Conservation (phyloP, 2,888 invertebrate species). For the Acleris literana region DNA sequence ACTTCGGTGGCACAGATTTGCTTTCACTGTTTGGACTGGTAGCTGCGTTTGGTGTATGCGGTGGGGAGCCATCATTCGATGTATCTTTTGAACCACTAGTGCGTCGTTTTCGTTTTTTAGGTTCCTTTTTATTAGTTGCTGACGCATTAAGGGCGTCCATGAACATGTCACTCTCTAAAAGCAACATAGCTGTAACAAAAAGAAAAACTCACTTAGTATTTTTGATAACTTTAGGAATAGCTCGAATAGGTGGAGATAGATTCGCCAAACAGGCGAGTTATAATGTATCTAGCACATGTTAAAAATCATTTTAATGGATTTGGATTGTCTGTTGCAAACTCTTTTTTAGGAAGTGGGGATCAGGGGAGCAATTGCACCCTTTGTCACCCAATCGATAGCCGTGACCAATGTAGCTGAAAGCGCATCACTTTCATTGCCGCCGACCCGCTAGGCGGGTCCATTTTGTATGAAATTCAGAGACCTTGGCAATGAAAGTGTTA, state of each 20-base stretch:
- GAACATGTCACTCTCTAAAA: slow-evolving; percentile 96
- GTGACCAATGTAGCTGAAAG: no score
- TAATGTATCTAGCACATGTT: no score
- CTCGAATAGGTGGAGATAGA: no score
- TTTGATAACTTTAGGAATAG: background rate
- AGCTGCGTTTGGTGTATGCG: slow-evolving; percentile 78
- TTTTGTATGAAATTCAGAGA: no score
- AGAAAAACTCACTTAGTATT: slow-evolving; percentile 31
- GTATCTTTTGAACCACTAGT: slow-evolving; percentile 87
- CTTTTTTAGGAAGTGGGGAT: no score
- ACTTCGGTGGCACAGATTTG: slow-evolving; percentile 86
- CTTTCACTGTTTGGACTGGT: slow-evolving; percentile 74
- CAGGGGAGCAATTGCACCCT: no score
- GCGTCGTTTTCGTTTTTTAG: slow-evolving; percentile 90
- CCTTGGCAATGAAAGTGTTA: no score
- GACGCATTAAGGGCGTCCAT: slow-evolving; percentile 95
- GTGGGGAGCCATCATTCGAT: slow-evolving; percentile 79
- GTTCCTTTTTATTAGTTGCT: slow-evolving; percentile 89
- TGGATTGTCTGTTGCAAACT: no score
- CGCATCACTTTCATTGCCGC: no score
- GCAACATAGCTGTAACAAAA: slow-evolving; percentile 86
- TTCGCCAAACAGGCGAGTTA: background rate
- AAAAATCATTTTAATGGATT: no score
- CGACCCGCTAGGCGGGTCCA: no score
- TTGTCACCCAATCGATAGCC: no score